Conservation (phyloP, 2,888 invertebrate genomes). For the Brenthis hecate region DNA sequence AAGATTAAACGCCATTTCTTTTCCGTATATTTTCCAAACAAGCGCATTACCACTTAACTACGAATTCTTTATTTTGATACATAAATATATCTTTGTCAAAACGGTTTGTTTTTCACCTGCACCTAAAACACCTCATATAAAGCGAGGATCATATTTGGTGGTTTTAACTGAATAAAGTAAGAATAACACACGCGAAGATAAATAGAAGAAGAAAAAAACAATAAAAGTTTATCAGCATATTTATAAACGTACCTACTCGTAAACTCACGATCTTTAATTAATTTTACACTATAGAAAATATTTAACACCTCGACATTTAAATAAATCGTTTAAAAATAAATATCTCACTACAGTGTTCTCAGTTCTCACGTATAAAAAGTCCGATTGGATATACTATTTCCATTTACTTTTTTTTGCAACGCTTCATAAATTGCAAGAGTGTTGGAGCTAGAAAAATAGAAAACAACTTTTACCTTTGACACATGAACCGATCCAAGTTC, state of each 20-base stretch:
- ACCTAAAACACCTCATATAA: too few species aligned
- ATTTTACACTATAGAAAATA: constrained; percentile 9
- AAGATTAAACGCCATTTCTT: too few species aligned
- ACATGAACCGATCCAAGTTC: constrained; percentile 27
- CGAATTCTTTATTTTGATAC: too few species aligned
- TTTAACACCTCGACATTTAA: constrained; percentile 1
- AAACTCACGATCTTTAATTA: neutral
- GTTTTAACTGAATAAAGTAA: too few species aligned
- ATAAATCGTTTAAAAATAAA: constrained; percentile 4
- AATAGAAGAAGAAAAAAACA: too few species aligned
- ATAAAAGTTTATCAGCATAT: neutral
- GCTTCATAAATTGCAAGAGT: constrained; percentile 25
- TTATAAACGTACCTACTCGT: neutral
- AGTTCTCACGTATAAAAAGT: constrained; percentile 23
- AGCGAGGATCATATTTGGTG: too few species aligned
- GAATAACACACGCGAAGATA: too few species aligned
- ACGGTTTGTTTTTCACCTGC: too few species aligned
- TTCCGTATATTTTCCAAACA: too few species aligned
- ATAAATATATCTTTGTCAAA: too few species aligned
- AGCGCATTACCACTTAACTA: too few species aligned
- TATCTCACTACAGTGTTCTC: constrained; percentile 10
- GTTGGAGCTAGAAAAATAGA: constrained; percentile 32
- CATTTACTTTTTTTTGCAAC: constrained; percentile 16
- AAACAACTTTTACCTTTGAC: constrained; percentile 32
- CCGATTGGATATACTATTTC: constrained; percentile 9